Conservation (phyloP, 2,797 vertebrate genomes). For the Leptodactylus fallax region DNA sequence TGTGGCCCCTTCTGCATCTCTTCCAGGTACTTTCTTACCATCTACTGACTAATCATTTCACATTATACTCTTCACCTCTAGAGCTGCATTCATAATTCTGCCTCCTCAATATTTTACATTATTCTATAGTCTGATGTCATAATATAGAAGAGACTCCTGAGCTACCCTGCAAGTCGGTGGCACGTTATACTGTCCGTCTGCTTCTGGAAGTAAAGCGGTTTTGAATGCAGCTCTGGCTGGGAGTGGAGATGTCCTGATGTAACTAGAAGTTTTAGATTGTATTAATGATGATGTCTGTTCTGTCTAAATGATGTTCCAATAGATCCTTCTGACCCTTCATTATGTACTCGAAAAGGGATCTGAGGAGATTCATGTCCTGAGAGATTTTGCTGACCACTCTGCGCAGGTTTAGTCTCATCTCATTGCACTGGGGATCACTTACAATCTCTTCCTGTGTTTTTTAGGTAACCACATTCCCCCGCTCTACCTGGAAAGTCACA, state of each 20-base stretch:
- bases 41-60: accelerated
- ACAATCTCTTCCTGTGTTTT: constrained; percentile 37
- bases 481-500: constrained; percentile 94
- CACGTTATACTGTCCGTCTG: background rate
- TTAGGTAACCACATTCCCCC: constrained; percentile 94
- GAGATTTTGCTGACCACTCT: background rate
- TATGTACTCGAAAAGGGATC: constrained; percentile 64
- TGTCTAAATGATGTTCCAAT: background rate
- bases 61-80: background rate
- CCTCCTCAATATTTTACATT: no score
- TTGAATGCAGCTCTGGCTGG: background rate
- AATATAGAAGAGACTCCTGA: no score
- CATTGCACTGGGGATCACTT: no score
- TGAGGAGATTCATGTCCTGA: background rate
- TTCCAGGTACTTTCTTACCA: constrained; percentile 84
- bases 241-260: background rate
- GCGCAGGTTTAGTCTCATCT: no score
- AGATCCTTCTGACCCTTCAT: constrained; percentile 62
- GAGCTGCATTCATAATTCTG: background rate
- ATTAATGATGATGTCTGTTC: background rate
- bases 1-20: constrained; percentile 95
- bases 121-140: no score
- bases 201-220: background rate
- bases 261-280: no score
- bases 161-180: background rate